These are phyloP conservation scores for Syngnathus floridae DNA, from an alignment of 2,113 vertebrate genomes.

Conservation along the genomic window DNA sequence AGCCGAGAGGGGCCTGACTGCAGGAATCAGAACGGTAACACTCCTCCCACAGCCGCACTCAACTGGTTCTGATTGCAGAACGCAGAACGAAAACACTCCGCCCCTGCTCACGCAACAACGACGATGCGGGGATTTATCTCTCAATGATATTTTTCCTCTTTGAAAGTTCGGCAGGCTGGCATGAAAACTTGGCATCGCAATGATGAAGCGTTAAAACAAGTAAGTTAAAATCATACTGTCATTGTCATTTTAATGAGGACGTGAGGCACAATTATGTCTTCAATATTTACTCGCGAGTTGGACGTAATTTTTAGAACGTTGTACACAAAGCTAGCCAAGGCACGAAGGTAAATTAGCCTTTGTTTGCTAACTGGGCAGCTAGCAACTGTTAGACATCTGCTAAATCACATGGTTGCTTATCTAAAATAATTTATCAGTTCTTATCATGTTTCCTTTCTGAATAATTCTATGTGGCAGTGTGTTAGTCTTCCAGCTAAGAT, in stretches of 20 bases:
- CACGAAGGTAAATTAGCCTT: conserved; percentile 24
- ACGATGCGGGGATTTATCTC: conserved; percentile 18
- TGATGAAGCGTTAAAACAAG: conserved; percentile 47
- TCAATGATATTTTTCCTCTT: conserved; percentile 26
- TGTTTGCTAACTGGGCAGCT: conserved; percentile 26
- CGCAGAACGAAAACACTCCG: too few relatives aligned
- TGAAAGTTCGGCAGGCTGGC: conserved; percentile 3
- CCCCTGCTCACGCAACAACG: too few relatives aligned
- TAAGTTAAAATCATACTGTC: conserved; percentile 32
- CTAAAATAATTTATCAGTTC: background rate
- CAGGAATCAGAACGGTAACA: too few relatives aligned
- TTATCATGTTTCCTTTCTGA: background rate
- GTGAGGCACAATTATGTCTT: fast-evolving
- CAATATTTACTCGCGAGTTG: background rate
- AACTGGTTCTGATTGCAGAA: too few relatives aligned
- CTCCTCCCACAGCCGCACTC: too few relatives aligned
- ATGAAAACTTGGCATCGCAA: conserved; percentile 35
- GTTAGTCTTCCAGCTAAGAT: background rate
- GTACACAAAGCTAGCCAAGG: background rate
- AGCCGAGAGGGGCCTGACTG: too few relatives aligned
- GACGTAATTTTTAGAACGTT: background rate
- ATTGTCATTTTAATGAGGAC: background rate
- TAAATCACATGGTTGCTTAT: background rate
- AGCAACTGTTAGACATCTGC: background rate
- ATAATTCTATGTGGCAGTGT: background rate